Percentiles rank a stretch among this genome's conserved stretches.
These are phyloP conservation scores for Melanogrammus aeglefinus DNA, from an alignment of 2,797 vertebrate species.

Conservation along the genomic window DNA sequence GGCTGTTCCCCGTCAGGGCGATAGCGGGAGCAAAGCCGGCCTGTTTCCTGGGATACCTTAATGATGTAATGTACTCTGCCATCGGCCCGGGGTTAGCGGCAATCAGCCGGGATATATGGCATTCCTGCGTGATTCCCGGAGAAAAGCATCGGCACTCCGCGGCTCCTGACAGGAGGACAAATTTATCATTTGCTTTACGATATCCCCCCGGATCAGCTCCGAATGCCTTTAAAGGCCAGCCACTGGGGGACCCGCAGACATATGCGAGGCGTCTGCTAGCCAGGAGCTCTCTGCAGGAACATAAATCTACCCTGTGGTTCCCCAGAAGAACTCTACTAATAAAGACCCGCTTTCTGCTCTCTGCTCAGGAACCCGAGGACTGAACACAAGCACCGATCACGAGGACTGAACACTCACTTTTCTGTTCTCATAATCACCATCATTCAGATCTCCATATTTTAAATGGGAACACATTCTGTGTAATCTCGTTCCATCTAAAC, in stretches of 20 bases:
- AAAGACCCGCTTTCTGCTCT: conserved; percentile 56
- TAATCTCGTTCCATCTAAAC: not conserved
- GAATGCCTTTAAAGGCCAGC: conserved; percentile 65
- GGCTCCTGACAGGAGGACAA: conserved; percentile 71
- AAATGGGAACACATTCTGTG: not conserved
- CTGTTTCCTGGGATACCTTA: conserved; percentile 70
- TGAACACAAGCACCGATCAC: too few relatives aligned
- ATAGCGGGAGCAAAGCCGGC: conserved; percentile 65
- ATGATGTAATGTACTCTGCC: conserved; percentile 70
- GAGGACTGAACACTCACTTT: not conserved
- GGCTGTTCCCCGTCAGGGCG: conserved; percentile 65
- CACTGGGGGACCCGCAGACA: conserved; percentile 55
- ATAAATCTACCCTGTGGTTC: conserved; percentile 46
- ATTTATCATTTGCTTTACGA: conserved; percentile 78
- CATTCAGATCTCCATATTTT: not conserved
- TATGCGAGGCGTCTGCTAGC: conserved; percentile 68
- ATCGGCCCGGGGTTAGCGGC: conserved; percentile 56
- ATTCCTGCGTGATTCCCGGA: conserved; percentile 69
- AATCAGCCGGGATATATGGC: conserved; percentile 72
- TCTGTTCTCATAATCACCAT: not conserved
- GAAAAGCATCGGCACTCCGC: conserved; percentile 61
- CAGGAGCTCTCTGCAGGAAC: conserved; percentile 34
- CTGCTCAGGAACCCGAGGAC: not conserved
- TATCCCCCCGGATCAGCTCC: conserved; percentile 73
- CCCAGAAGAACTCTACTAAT: conserved; percentile 65